A percentile compares a stretch with the other conserved stretches of the same genome.
Conservation (phyloP, 2,888 invertebrate species). For the Cabera pusaria region DNA sequence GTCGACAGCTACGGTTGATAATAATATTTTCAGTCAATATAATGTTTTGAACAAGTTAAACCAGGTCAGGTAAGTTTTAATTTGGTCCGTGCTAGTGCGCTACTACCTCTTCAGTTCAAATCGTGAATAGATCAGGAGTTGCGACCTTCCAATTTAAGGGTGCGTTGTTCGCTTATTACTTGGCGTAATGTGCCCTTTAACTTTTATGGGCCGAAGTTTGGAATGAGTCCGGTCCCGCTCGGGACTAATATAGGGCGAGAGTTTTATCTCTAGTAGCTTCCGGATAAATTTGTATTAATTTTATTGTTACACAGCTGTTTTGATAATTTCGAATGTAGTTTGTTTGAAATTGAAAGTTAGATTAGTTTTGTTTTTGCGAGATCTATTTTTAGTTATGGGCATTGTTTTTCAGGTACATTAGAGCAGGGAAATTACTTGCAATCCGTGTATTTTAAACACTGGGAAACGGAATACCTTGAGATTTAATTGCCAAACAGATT, state of each 20-base stretch:
- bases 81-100: conserved; percentile 1
- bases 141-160: conserved; percentile 63
- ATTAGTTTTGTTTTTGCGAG: too few species aligned
- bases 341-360: conserved; percentile 19
- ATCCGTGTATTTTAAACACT: too few species aligned
- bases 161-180: conserved; percentile 76
- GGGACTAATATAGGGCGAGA: conserved; percentile 70
- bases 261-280: conserved; percentile 67
- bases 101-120: conserved; percentile 22
- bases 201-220: conserved; percentile 78
- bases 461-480: too few species aligned
- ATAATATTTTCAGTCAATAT: too few species aligned
- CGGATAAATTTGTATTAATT: conserved; percentile 64
- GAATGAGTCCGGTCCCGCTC: conserved; percentile 57
- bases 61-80: too few species aligned
- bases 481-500: too few species aligned
- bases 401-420: too few species aligned
- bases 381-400: too few species aligned
- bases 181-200: conserved; percentile 79
- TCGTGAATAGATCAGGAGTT: conserved; percentile 58
- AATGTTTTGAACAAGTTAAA: too few species aligned
- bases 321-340: conserved; percentile 30
- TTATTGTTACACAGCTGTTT: conserved; percentile 43
- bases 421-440: too few species aligned
- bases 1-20: too few species aligned